Evolutionary conservation across 1,140 invertebrate genomes (phyloP).

Genomic region (Diploscapter pachys): DNA sequence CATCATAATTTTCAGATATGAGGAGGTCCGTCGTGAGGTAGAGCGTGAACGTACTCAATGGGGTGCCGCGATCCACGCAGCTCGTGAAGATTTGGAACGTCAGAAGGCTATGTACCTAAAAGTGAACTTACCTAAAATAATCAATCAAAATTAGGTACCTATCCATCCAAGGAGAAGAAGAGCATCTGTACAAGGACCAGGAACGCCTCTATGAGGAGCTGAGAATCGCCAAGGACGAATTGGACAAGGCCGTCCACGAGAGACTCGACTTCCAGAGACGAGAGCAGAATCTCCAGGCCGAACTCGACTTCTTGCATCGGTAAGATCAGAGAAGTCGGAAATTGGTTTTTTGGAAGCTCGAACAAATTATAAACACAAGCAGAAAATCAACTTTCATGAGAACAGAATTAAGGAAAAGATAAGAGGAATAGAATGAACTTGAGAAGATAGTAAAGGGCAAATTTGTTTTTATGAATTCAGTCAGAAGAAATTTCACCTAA

Average conservation of each 20-base stretch:
- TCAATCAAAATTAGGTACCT: constrained; percentile 6
- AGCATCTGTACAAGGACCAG: constrained; percentile 15
- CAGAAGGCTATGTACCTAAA: neutral
- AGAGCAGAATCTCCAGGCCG: constrained; percentile 19
- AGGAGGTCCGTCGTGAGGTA: constrained; percentile 21
- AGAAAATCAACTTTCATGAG: neutral
- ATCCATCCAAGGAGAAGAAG: constrained; percentile 15
- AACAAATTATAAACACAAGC: neutral
- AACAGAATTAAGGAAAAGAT: neutral
- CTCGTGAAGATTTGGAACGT: constrained; percentile 15
- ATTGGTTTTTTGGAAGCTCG: neutral
- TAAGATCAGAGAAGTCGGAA: neutral
- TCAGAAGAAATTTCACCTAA: no score
- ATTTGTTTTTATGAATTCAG: no score
- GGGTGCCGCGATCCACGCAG: constrained; percentile 17
- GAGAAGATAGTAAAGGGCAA: no score
- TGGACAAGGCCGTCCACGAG: constrained; percentile 9
- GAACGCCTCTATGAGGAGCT: constrained; percentile 13
- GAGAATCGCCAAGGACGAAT: constrained; percentile 15
- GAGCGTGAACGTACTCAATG: constrained; percentile 16
- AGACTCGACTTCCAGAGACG: constrained; percentile 9
- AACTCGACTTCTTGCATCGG: constrained; percentile 19
- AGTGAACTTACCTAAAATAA: neutral
- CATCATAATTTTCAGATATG: constrained; percentile 13
- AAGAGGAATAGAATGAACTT: no score